Base-by-base conservation (phyloP, 2,888 invertebrate genomes). In the Ariolimax columbianus region DNA sequence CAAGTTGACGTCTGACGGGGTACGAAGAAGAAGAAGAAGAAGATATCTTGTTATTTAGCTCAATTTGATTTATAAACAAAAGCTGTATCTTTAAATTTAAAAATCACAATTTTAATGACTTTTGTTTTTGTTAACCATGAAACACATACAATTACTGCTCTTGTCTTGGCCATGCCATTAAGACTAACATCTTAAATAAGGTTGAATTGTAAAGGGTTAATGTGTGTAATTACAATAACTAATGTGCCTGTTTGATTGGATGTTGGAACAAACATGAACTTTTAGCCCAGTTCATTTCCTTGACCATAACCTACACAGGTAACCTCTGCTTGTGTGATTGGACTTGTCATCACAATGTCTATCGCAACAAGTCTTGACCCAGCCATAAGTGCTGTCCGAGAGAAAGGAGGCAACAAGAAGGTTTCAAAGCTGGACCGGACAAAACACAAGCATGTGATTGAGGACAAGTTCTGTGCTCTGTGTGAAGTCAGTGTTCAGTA, bases 381-480 rank as follows among this genome's bases (percentile, higher is more conserved):
- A 0, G 97, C 97, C 80, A 98, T 98, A 94, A 95, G 96, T 33
- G 89, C 92, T 17, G 96, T 97, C 87, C 95, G 98, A 78, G 95
- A 89, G 51, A 93, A 93, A 88, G 95, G 96, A 14, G 87, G 86
- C 43, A 89, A 89, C 70, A 89, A 90, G 6, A 87, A 88, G 77
- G 86, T 88, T 82, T 96, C 96, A 85, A 96, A 97, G 92, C 97
- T 98, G 93, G 98, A 99, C 94, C 96, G 98, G 59, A 95, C 95
- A 40, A 96, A 97, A 91, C 98, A 98, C 95, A 96, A 96, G 72
- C 98, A 98, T 95, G 98, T 98, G 87, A 99, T 99, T 93, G 98
- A 98, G 95, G 97, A 97, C 95, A 97, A 98, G 82, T 96, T 97
- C 86, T 99, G 99, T 93, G 97, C 98, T 93, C 95, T 99, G 91